Percentiles rank a stretch among this genome's conserved stretches.
phyloP scores from a whole-genome alignment of 2,113 vertebrate genomes.

The Argyrosomus japonicus region DNA sequence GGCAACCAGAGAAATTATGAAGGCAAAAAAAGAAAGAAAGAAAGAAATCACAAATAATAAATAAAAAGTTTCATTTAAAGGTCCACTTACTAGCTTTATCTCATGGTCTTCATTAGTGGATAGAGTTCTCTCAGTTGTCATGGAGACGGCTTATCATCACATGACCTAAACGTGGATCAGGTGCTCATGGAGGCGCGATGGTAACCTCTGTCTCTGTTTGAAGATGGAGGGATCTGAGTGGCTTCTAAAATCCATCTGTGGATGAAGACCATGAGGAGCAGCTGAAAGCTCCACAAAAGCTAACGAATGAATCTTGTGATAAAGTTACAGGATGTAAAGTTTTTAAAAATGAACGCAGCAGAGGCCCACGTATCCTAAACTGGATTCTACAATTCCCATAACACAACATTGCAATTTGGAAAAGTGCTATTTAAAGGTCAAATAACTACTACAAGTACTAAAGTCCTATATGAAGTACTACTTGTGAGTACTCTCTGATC shows the following conservation, averaged over 20 bases:
- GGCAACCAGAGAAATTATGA: neutral
- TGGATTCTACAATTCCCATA: neutral
- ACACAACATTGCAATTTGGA: neutral
- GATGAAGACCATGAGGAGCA: neutral
- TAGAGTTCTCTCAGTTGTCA: neutral
- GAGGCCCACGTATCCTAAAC: neutral
- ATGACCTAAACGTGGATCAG: neutral
- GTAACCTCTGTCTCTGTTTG: neutral
- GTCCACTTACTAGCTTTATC: neutral
- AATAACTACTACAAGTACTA: no score
- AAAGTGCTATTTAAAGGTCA: no score
- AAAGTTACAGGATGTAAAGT: neutral
- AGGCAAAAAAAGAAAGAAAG: neutral
- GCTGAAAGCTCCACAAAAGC: neutral
- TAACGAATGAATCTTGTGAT: neutral
- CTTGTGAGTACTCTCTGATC: no score
- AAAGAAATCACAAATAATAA: neutral
- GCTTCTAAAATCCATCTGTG: neutral
- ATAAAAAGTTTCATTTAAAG: neutral
- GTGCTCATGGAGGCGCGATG: neutral
- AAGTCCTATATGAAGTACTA: no score
- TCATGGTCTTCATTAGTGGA: neutral
- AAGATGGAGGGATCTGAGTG: neutral
- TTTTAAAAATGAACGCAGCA: neutral
- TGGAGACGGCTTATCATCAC: neutral